Evolutionary conservation across 2,113 vertebrate species (phyloP).

Genomic region (Poeciliopsis retropinna): DNA sequence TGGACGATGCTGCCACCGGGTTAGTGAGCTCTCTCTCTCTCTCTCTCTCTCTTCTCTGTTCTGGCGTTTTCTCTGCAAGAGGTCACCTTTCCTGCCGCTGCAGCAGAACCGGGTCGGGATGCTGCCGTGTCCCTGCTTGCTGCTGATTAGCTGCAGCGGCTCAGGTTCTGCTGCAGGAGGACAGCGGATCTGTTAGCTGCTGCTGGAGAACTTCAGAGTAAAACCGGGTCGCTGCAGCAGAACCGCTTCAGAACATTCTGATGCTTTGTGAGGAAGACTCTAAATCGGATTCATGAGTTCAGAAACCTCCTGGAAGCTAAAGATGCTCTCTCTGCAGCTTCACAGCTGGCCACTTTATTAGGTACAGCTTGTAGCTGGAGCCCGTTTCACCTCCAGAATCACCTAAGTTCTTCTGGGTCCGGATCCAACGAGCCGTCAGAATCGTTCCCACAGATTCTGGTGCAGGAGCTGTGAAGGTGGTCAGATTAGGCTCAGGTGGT

Average conservation of each 20-base stretch:
- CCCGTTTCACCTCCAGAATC: background rate
- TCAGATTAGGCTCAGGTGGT: no score
- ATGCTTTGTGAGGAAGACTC: background rate
- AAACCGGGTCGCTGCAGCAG: background rate
- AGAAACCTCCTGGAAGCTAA: background rate
- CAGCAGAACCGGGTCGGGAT: background rate
- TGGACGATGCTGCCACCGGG: constrained; percentile 69
- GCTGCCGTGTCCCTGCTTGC: background rate
- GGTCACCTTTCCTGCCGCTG: constrained; percentile 2
- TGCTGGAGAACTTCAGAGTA: background rate
- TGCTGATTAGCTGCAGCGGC: background rate
- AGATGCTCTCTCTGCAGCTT: no score
- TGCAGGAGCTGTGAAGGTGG: no score
- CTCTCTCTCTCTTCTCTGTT: background rate
- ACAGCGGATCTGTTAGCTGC: no score
- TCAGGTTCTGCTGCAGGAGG: background rate
- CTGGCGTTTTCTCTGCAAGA: background rate
- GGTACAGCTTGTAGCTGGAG: background rate
- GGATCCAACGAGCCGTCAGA: no score
- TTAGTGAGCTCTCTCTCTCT: constrained; percentile 34
- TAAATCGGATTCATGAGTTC: background rate
- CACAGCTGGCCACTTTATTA: background rate
- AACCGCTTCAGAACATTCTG: no score
- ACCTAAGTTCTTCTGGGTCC: background rate
- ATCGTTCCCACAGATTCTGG: no score